phyloP scores from a whole-genome alignment of 2,113 vertebrate species.

The Theristicus caerulescens region DNA sequence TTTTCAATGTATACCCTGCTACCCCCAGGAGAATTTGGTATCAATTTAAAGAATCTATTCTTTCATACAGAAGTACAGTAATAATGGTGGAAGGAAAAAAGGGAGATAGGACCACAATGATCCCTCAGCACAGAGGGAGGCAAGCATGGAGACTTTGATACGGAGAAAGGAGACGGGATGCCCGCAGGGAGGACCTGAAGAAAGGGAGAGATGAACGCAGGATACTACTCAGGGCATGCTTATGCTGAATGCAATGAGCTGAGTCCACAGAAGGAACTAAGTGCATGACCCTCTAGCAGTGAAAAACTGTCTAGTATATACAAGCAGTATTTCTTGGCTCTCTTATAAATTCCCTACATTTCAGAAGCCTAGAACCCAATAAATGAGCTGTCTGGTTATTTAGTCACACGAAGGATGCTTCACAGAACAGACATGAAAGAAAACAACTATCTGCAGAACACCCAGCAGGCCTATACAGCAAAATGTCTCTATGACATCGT shows the following conservation, averaged over 20 bases:
- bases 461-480: background rate
- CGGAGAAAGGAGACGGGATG: background rate
- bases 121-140: background rate
- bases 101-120: background rate
- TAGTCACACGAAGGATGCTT: background rate
- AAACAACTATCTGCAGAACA: background rate
- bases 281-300: background rate
- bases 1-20: background rate
- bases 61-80: background rate
- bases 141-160: background rate
- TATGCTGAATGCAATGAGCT: background rate
- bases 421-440: background rate
- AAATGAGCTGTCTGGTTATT: background rate
- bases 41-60: background rate
- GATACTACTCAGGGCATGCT: background rate
- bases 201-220: background rate
- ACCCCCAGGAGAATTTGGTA: background rate
- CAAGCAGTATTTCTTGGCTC: background rate
- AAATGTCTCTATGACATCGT: accelerated
- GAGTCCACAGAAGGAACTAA: background rate
- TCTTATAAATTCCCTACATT: background rate
- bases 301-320: background rate
- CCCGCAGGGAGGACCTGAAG: background rate
- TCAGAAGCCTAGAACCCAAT: background rate
- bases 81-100: background rate